Evolutionary conservation across 2,113 vertebrate genomes (phyloP).

Genomic region (Trematomus loennbergii): DNA sequence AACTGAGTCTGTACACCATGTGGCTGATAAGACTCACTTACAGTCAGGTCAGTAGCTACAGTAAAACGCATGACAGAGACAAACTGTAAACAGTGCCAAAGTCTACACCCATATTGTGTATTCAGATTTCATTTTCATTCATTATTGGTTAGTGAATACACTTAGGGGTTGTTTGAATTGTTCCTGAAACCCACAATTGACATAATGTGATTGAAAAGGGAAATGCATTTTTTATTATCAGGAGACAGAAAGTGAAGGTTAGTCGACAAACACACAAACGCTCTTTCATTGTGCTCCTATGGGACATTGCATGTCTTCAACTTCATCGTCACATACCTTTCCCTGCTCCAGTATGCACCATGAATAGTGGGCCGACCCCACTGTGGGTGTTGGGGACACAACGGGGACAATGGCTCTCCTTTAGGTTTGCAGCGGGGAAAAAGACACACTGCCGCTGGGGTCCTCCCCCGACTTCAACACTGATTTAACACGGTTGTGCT

Average conservation of each 20-base stretch:
- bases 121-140: not conserved
- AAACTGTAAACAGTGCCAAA: not conserved
- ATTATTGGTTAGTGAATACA: not conserved
- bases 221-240: conserved; percentile 1
- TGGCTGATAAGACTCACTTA: conserved; percentile 47
- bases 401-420: conserved; percentile 79
- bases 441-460: conserved; percentile 71
- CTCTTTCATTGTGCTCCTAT: conserved; percentile 51
- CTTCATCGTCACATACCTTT: conserved; percentile 78
- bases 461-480: conserved; percentile 81
- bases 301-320: conserved; percentile 63
- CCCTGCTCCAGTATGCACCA: conserved; percentile 66
- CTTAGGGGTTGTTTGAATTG: not conserved
- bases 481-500: conserved; percentile 87
- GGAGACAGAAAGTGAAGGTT: conserved; percentile 25
- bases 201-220: not conserved
- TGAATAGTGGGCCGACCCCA: conserved; percentile 69
- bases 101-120: not conserved
- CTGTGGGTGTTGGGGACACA: conserved; percentile 79
- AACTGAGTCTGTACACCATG: not conserved
- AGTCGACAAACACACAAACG: conserved; percentile 31
- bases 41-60: not conserved
- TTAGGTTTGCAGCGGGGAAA: conserved; percentile 70
- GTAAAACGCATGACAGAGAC: not conserved
- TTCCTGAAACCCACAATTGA: not conserved